phyloP scores from a whole-genome alignment of 2,113 vertebrate genomes.

The Copsychus sechellarum region DNA sequence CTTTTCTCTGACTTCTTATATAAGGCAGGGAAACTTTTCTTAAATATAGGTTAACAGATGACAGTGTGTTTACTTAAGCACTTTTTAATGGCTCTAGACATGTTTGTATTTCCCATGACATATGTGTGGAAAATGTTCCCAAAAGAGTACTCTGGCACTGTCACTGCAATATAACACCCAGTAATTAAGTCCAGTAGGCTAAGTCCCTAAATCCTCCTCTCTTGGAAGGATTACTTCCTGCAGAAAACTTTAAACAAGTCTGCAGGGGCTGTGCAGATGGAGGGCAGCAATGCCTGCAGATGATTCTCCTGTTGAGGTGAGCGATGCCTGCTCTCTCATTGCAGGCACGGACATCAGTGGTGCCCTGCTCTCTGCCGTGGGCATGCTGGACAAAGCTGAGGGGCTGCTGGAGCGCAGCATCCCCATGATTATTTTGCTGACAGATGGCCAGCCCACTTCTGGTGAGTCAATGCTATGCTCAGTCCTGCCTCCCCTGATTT shows the following conservation, averaged over 20 bases:
- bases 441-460: conserved; percentile 87
- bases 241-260: background rate
- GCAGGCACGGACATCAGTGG: conserved; percentile 84
- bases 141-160: background rate
- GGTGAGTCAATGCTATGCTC: conserved; percentile 66
- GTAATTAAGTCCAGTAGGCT: background rate
- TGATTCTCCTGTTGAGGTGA: background rate
- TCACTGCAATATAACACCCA: background rate
- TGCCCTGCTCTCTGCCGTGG: conserved; percentile 78
- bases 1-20: background rate
- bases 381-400: conserved; percentile 64
- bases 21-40: background rate
- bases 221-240: background rate
- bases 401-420: conserved; percentile 65
- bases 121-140: background rate
- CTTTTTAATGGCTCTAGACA: background rate
- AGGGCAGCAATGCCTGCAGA: background rate
- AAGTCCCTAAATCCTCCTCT: background rate
- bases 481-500: background rate
- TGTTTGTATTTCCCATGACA: background rate
- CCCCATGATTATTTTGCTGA: conserved; percentile 89
- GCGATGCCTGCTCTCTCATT: background rate
- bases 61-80: background rate
- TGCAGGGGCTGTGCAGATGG: background rate
- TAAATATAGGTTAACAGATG: background rate